Percentiles rank a stretch among this genome's conserved stretches.
Evolutionary conservation across 1,140 invertebrate genomes (phyloP).

Genomic region (Leptoteleia sp.): DNA sequence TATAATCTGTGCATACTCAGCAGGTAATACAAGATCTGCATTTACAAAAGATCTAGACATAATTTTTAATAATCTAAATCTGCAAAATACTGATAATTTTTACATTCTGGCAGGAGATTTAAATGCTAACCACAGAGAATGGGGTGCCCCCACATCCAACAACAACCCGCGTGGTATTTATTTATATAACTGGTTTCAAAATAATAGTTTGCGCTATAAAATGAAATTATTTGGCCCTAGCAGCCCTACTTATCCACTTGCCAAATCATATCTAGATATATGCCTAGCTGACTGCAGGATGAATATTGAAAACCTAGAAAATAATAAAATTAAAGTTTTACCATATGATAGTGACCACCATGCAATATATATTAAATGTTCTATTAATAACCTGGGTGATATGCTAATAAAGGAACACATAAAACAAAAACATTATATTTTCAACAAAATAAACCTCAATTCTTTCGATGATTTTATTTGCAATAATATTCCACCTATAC

Average conservation of each 20-base stretch:
- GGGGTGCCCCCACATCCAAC: background rate
- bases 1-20: background rate
- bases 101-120: background rate
- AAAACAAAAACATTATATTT: background rate
- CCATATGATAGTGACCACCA: constrained; percentile 35
- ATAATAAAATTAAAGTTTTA: constrained; percentile 5
- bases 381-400: background rate
- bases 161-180: background rate
- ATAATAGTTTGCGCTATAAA: background rate
- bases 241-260: constrained; percentile 2
- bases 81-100: background rate
- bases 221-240: background rate
- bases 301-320: background rate
- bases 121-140: background rate
- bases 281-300: background rate
- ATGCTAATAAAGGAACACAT: background rate
- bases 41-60: background rate
- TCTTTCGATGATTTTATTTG: background rate
- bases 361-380: background rate
- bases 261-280: constrained; percentile 16
- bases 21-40: background rate
- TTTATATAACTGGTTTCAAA: background rate
- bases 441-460: background rate
- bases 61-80: background rate
- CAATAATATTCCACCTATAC: background rate